Evolutionary conservation across 2,888 invertebrate species (phyloP).

Genomic region (Orthosia cruda): DNA sequence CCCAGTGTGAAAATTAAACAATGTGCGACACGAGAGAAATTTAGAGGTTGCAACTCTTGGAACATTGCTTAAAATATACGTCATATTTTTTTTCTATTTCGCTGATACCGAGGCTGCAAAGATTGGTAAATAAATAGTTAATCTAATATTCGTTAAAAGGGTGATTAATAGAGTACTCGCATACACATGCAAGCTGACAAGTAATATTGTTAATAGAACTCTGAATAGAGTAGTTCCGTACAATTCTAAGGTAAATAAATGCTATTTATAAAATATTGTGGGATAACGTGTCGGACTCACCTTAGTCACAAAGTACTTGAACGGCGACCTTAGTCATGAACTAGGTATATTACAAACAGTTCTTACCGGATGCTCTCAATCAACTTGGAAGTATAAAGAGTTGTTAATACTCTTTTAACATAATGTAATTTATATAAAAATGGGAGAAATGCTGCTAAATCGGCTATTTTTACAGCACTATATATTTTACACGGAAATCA

Average conservation of each 20-base stretch:
- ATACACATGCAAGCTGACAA: not conserved
- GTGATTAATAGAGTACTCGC: not conserved
- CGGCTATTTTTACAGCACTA: too few species aligned
- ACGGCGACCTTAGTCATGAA: not conserved
- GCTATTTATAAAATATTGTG: conserved; percentile 13
- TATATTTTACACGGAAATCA: too few species aligned
- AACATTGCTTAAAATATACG: not conserved
- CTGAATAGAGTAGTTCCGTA: not conserved
- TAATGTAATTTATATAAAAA: too few species aligned
- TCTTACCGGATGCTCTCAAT: too few species aligned
- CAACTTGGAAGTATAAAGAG: too few species aligned
- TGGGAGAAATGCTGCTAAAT: too few species aligned
- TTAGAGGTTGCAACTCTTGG: not conserved
- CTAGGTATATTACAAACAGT: too few species aligned
- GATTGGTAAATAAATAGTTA: too few species aligned
- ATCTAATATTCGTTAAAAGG: not conserved
- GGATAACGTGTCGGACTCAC: conserved; percentile 24
- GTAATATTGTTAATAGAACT: conserved; percentile 8
- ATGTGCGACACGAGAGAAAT: not conserved
- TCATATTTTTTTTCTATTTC: not conserved
- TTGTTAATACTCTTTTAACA: too few species aligned
- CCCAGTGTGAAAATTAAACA: not conserved
- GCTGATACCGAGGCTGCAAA: too few species aligned
- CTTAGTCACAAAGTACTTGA: conserved; percentile 34
- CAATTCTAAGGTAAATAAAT: conserved; percentile 9